Evolutionary conservation across 2,113 vertebrate species (phyloP), one percentile per base, ranked within the genome.

Genomic region (Ptyas mucosa): DNA sequence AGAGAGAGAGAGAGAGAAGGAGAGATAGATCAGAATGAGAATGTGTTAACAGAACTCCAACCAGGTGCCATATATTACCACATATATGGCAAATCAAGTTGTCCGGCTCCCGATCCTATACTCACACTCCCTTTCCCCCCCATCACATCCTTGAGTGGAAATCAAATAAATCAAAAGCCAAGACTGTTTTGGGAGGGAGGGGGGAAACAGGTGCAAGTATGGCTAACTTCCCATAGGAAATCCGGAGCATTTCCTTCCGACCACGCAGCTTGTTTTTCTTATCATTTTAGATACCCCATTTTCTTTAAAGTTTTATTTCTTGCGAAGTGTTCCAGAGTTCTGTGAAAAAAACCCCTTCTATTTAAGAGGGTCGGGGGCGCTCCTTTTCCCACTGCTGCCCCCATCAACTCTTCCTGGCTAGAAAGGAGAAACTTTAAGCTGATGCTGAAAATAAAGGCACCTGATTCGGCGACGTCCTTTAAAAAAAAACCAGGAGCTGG

Each of bases 401-500:
- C 90, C 64, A 1, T 8, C 90, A 43, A 49, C 26, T n/a, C 23
- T 8, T 49, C 34, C 24, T 81, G 51, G 91, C 86, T 0, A 55
- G 51, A n/a, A 87, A 20, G 11, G 43, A 43, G 15, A 24, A 52
- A 75, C 90, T 43, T 64, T 61, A n/a, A 75, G 61, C 57, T 92
- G 81, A 53, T 94, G 87, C 87, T 87, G 89, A 46, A 85, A 85
- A 0, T 5, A 34, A 34, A 52, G 43, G 54, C 53, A 9, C 86
- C 92, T 29, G 7, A 90, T 91, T 69, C 88, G 90, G 91, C 85
- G 89, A 64, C 89, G 93, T 91, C 94, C 95, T 85, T 61, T 49
- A 49, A 49, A 88, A 49, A 88, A 8, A 88, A 87, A 88, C 55
- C 61, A 61, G 14, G 58, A 43, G 91, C 90, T 29, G 34, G 69